Base-by-base conservation (phyloP, 2,888 invertebrate genomes). In the Alentia gelatinosa region DNA sequence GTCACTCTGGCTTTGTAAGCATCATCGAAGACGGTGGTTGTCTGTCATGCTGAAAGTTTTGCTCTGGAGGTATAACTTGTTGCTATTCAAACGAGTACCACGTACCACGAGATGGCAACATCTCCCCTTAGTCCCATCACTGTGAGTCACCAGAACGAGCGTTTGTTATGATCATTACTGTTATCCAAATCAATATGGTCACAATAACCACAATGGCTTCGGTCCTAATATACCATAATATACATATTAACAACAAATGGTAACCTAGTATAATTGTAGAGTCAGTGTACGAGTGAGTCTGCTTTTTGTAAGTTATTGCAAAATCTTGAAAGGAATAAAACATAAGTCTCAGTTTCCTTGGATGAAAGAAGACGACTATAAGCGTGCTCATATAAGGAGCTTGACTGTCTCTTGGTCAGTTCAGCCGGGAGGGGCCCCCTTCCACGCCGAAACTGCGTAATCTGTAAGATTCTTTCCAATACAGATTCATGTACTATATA, bases 231-330 rank as follows among this genome's bases (percentile, higher is more conserved):
- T 79, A 37, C 15, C 26, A 63, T 74, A 33, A 74, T 23, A 7
- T 79, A 39, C 79, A 79, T 37, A 79, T 79, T 79, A 79, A 79
- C 39, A 79, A 74, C n/a, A 79, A 37, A 79, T 79, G 9, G 26
- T 79, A 79, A 79, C 39, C 79, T 79, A 79, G 79, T 79, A 39
- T 79, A 79, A 79, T 26, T 79, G 37, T 79, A 79, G 50, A 47
- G 47, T 86, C 86, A 26, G 30, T 50, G 86, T 86, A 50, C 30
- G 86, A 42, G 50, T 86, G 86, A 50, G 47, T 86, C 86, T 26
- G 86, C 86, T 47, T 86, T 75, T 86, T 86, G 86, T 86, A 86
- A 47, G 86, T 86, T 86, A 86, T 86, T 86, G 86, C 86, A 86
- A 86, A 86, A 86, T 86, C 86, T 86, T 86, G 86, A 86, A 86